phyloP scores from a whole-genome alignment of 1,140 invertebrate genomes.

The Atta cephalotes region DNA sequence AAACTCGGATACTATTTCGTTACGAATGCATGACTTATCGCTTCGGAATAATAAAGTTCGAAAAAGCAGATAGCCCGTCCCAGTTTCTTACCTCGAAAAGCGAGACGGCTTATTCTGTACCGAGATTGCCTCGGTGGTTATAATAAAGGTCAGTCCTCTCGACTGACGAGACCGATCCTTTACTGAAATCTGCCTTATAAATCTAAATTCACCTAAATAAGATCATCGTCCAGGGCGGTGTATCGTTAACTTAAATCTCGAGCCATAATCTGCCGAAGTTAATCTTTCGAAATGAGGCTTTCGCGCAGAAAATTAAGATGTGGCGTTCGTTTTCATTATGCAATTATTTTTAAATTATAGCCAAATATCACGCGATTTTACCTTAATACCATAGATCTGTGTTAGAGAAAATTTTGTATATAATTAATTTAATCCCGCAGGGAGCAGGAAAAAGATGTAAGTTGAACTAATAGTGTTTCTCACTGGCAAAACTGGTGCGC shows the following conservation, averaged over 20 bases:
- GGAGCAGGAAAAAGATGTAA: background rate
- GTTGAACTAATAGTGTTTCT: too few relatives aligned
- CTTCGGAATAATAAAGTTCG: conserved; percentile 42
- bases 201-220: conserved; percentile 24
- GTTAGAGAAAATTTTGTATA: background rate
- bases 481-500: too few relatives aligned
- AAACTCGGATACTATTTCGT: conserved; percentile 52
- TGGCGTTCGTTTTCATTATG: conserved; percentile 33
- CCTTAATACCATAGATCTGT: background rate
- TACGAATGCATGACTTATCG: conserved; percentile 68
- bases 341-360: conserved; percentile 35
- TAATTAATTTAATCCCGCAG: conserved; percentile 19
- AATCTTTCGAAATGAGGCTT: conserved; percentile 11
- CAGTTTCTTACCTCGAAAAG: background rate
- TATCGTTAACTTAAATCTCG: conserved; percentile 10
- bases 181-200: conserved; percentile 20
- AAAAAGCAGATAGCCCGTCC: conserved; percentile 14
- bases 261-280: background rate
- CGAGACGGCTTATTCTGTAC: background rate
- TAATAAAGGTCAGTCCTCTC: conserved; percentile 38
- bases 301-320: conserved; percentile 36
- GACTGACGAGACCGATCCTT: background rate
- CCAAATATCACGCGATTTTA: conserved; percentile 5
- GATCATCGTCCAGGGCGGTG: background rate
- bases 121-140: conserved; percentile 18